Evolutionary conservation across 2,888 invertebrate genomes (phyloP).

Genomic region (Sisyra nigra): DNA sequence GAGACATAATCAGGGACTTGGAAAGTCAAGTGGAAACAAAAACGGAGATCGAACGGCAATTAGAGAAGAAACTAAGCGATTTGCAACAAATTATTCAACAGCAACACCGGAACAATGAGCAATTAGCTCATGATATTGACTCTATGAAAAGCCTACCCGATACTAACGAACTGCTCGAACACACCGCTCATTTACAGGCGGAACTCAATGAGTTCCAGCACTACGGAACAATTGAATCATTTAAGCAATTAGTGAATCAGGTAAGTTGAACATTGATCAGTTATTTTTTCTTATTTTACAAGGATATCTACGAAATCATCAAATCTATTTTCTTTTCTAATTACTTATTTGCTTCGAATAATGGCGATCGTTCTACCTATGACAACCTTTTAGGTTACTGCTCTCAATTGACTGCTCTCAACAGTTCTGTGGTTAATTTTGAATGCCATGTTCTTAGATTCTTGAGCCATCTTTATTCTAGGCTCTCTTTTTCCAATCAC

Average conservation of each 20-base stretch:
- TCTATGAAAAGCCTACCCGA: slow-evolving; percentile 28
- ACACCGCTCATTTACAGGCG: slow-evolving; percentile 30
- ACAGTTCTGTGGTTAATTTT: too few species aligned
- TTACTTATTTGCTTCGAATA: too few species aligned
- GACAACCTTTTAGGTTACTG: too few species aligned
- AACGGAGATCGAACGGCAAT: slow-evolving; percentile 39
- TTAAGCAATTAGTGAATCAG: slow-evolving; percentile 27
- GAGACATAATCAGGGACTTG: slow-evolving; percentile 62
- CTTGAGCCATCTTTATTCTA: too few species aligned
- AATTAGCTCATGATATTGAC: slow-evolving; percentile 35
- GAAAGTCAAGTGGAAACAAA: slow-evolving; percentile 61
- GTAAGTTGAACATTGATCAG: slow-evolving; percentile 17
- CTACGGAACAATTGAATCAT: slow-evolving; percentile 24
- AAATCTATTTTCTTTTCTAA: slow-evolving; percentile 1
- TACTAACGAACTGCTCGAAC: slow-evolving; percentile 26
- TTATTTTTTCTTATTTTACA: background rate
- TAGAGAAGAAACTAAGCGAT: slow-evolving; percentile 39
- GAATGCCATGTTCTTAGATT: too few species aligned
- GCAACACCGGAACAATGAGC: slow-evolving; percentile 37
- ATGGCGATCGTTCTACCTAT: too few species aligned
- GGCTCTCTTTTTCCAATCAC: too few species aligned
- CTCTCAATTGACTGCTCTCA: too few species aligned
- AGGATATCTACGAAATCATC: background rate
- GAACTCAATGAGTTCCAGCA: slow-evolving; percentile 21
- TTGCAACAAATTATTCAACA: slow-evolving; percentile 38